phyloP scores from a whole-genome alignment of 2,888 invertebrate species.

The Temnothorax rugatulus region DNA sequence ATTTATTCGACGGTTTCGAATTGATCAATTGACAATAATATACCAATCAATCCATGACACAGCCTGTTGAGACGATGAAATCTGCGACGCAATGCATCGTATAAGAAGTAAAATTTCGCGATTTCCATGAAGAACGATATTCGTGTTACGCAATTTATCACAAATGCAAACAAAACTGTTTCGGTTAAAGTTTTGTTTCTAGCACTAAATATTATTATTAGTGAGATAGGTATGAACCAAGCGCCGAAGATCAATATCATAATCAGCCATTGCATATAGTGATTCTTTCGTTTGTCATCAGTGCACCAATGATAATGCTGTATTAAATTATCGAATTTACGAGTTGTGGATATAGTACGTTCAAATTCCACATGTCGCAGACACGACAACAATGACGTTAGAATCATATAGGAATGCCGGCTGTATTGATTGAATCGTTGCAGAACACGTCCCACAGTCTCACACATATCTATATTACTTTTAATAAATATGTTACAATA shows the following conservation, averaged over 20 bases:
- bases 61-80: background rate
- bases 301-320: background rate
- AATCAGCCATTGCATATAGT: background rate
- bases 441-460: background rate
- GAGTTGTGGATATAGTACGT: background rate
- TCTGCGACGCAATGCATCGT: conserved; percentile 18
- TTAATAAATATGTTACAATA: too few relatives aligned
- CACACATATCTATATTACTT: background rate
- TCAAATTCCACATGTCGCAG: background rate
- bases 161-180: too few relatives aligned
- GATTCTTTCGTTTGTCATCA: background rate
- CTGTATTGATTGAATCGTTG: background rate
- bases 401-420: background rate
- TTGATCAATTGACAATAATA: too few relatives aligned
- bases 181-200: too few relatives aligned
- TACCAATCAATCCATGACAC: too few relatives aligned
- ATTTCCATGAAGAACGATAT: background rate
- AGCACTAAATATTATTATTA: background rate
- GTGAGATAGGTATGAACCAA: background rate
- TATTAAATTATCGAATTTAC: conserved; percentile 24
- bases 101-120: conserved; percentile 23
- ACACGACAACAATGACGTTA: background rate
- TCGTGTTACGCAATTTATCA: too few relatives aligned
- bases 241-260: background rate
- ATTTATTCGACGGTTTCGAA: too few relatives aligned